phyloP scores from a whole-genome alignment of 2,888 invertebrate genomes.

The Pyrrhosoma nymphula region DNA sequence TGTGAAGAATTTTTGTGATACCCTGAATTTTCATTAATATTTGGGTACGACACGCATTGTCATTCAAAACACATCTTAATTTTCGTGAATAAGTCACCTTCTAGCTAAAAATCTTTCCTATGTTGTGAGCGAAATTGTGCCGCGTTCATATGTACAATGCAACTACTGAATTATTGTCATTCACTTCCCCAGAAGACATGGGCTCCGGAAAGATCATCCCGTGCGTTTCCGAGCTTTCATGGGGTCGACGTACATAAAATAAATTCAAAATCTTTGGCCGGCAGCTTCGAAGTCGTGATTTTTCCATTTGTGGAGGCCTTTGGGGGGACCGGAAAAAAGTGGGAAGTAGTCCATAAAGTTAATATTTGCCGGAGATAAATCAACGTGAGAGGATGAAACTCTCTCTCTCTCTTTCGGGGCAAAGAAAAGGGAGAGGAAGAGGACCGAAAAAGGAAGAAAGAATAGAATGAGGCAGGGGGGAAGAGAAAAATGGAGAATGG shows the following conservation, averaged over 20 bases:
- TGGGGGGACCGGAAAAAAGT: background rate
- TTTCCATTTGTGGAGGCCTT: background rate
- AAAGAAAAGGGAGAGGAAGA: background rate
- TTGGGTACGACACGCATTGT: too few species aligned
- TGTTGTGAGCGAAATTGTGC: too few species aligned
- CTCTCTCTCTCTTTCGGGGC: background rate
- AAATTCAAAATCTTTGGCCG: background rate
- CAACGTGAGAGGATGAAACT: background rate
- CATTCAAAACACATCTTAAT: too few species aligned
- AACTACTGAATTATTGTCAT: too few species aligned
- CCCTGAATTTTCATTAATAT: too few species aligned
- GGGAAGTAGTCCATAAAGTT: constrained; percentile 28
- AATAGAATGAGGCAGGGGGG: background rate
- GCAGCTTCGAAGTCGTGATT: background rate
- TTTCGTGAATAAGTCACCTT: too few species aligned
- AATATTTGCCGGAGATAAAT: constrained; percentile 31
- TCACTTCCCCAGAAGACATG: too few species aligned
- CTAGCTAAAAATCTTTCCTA: too few species aligned
- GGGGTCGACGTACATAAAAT: background rate
- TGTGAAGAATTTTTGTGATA: too few species aligned
- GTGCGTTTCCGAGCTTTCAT: background rate
- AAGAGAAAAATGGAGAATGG: background rate
- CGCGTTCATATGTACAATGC: too few species aligned
- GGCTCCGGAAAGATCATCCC: too few species aligned
- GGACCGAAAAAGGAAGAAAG: background rate